Base-by-base conservation (phyloP, 2,888 invertebrate genomes). In the Herminia tarsipennalis region DNA sequence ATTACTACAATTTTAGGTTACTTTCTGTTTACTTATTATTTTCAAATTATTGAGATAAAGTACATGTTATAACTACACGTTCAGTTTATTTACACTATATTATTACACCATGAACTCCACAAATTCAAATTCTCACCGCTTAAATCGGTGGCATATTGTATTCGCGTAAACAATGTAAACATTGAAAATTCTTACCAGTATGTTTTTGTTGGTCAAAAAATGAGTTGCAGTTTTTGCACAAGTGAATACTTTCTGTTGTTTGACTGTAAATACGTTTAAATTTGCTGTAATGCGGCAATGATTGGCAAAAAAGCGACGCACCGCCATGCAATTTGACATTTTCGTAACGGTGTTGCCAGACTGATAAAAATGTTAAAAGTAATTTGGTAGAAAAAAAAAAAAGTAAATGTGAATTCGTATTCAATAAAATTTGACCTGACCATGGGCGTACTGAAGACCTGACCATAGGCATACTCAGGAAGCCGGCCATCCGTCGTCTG, bases 231-330 rank as follows among this genome's bases (percentile, higher is more conserved):
- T 48, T 35, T 51, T 44, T 42, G 44, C 51, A 54, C 60, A 49
- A 60, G 47, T 57, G 8, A 60, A 55, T 44, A 62, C 25, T 41
- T 64, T 70, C 9, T 42, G 60, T 56, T 70, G 68, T 57, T 73
- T 78, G 36, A 56, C 51, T 43, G 76, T 79, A 83, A 80, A 71
- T 77, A 76, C 59, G 65, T 73, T 66, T 62, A 71, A 76, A 78
- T 83, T 87, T 66, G 71, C 62, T 65, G 70, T 81, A 86, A 81
- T 78, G 76, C 81, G 78, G 80, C 79, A 80, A 83, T 89, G 89
- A 90, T 86, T 83, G 52, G 88, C 88, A 81, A 88, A 88, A 89
- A 88, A 77, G 70, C 81, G 83, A 83, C 83, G 86, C 82, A 86
- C 80, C 76, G 76, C 81, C 78, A 83, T 78, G 65, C 66, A 79